Base-by-base conservation (phyloP, 2,113 vertebrate species). In the Scopus umbretta region DNA sequence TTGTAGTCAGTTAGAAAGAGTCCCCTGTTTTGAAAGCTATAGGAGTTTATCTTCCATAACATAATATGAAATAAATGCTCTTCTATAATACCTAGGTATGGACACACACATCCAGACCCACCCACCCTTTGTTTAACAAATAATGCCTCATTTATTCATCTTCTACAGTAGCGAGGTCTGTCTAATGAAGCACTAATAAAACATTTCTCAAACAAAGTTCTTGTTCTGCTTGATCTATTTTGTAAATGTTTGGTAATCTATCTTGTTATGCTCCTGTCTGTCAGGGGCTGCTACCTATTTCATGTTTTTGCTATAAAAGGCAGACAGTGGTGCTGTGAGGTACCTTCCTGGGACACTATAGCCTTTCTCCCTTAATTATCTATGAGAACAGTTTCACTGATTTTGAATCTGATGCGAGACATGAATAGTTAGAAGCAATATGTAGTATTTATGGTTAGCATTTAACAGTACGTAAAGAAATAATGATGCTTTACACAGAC, bases 201-300 rank as follows among this genome's bases (percentile, higher is more conserved):
- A 76, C 53, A 88, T 88, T 94, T 96, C 92, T 94, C 58, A 84
- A 90, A 94, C 19, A 21, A 94, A 94, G 79, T 94, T 88, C 90
- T 65, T 85, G 68, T 95, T 96, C 88, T 94, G 84, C 92, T 94
- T 96, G 79, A 95, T 89, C 71, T 95, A 16, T 63, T 91, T 82
- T 36, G 59, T 87, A 95, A 89, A 91, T 61, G 32, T 75, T 92
- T 82, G 50, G 88, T 85, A 94, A 97, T 95, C 80, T 88, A 80
- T 97, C 96, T 97, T 96, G 86, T 93, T 94, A 92, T 0, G 2
- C n/a, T 87, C 58, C 74, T 94, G 90, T 92, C 95, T 95, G 86
- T 90, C 96, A 94, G 81, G 66, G 73, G 43, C 76, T 93, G 81
- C 86, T 88, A 58, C 86, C 43, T 75, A 29, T 65, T 82, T 80